These are phyloP conservation scores for Madoqua kirkii DNA, from an alignment of 2,113 vertebrate species.

Conservation along the genomic window DNA sequence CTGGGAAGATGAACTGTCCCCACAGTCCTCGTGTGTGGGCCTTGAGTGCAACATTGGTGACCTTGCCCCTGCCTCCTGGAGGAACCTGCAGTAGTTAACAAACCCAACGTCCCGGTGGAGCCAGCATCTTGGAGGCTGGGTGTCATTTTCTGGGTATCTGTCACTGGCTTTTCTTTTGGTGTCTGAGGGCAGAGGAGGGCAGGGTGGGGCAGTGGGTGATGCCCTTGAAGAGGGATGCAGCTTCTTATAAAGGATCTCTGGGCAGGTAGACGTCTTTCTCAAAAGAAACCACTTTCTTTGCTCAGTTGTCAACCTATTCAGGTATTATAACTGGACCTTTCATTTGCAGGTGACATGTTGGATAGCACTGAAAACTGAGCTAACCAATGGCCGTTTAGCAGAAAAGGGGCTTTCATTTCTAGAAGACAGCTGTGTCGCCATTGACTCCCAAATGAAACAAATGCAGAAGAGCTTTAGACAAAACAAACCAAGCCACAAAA, in stretches of 20 bases:
- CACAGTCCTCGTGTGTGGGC: slow-evolving; percentile 36
- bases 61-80: slow-evolving; percentile 4
- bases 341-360: background rate
- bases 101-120: background rate
- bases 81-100: background rate
- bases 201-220: background rate
- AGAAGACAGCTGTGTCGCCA: background rate
- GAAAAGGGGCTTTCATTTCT: background rate
- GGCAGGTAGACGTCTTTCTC: background rate
- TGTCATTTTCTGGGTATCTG: background rate
- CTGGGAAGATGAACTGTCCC: slow-evolving; percentile 44
- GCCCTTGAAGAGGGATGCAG: background rate
- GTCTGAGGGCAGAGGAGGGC: background rate
- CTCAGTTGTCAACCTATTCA: background rate
- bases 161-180: background rate
- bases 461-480: background rate
- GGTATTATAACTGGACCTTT: background rate
- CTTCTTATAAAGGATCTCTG: background rate
- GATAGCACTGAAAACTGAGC: background rate
- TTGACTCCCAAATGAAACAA: background rate
- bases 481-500: background rate
- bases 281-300: background rate
- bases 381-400: background rate
- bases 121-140: background rate
- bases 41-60: background rate